phyloP scores from a whole-genome alignment of 2,888 invertebrate genomes.

The Agrotis segetum region DNA sequence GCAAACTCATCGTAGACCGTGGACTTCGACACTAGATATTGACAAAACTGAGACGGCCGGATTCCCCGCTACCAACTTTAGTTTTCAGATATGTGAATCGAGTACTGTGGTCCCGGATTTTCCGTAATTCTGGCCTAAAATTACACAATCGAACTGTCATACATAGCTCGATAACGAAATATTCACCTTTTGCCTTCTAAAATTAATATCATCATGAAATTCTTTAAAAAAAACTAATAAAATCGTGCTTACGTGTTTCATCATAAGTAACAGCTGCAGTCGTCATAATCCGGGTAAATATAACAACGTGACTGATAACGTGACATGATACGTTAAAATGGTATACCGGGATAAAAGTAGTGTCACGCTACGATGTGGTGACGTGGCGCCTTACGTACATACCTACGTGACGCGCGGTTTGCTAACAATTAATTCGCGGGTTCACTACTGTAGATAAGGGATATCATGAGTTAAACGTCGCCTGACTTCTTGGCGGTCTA shows the following conservation, averaged over 20 bases:
- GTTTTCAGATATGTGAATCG: not conserved
- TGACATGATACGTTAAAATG: conserved; percentile 31
- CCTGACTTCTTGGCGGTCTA: not conserved
- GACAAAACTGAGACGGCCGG: not conserved
- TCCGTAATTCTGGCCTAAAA: too few species aligned
- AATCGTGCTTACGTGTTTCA: conserved; percentile 12
- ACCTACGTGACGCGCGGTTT: conserved; percentile 34
- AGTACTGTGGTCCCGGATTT: too few species aligned
- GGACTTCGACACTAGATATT: not conserved
- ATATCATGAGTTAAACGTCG: conserved; percentile 1
- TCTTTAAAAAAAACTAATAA: not conserved
- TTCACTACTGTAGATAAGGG: conserved; percentile 29
- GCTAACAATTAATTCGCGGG: conserved; percentile 18
- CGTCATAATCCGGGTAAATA: conserved; percentile 38
- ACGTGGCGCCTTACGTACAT: conserved; percentile 21
- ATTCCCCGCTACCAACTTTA: conserved; percentile 3
- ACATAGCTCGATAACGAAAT: not conserved
- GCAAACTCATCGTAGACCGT: conserved; percentile 4
- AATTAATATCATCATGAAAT: conserved; percentile 5
- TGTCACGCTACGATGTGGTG: conserved; percentile 25
- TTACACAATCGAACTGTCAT: not conserved
- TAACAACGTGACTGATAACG: conserved; percentile 26
- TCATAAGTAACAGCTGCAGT: conserved; percentile 6
- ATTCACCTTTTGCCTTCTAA: not conserved
- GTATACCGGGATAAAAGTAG: conserved; percentile 28